A percentile compares a stretch with the other conserved stretches of the same genome.
These are phyloP conservation scores for Alca torda DNA, from an alignment of 2,797 vertebrate genomes.

Conservation along the genomic window DNA sequence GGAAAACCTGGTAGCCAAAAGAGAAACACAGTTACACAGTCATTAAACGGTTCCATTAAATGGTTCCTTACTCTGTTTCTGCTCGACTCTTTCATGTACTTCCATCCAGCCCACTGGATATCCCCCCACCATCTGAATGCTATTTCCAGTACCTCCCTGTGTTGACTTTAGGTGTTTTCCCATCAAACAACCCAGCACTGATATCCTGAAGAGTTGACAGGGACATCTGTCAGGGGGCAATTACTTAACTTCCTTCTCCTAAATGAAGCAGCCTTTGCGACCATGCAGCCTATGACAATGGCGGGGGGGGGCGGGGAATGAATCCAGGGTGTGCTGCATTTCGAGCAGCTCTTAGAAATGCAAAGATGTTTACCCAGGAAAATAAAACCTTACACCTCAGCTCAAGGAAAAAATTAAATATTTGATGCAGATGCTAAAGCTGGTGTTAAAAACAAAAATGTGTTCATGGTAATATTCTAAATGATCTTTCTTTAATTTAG, in stretches of 20 bases:
- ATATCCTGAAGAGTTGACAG: neutral
- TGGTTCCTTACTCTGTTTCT: neutral
- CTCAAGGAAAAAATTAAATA: neutral
- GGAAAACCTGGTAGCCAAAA: neutral
- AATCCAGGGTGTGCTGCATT: neutral
- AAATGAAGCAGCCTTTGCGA: neutral
- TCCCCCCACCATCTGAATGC: neutral
- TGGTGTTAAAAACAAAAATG: neutral
- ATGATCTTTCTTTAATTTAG: neutral
- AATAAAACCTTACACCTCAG: neutral
- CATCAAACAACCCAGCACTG: neutral
- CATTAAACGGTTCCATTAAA: neutral
- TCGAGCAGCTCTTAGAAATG: neutral
- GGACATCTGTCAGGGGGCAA: neutral
- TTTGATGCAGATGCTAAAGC: neutral
- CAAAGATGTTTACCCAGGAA: neutral
- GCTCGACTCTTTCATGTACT: neutral
- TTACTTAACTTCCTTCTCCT: neutral
- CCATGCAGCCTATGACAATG: neutral
- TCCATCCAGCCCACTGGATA: neutral
- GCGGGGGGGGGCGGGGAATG: rapidly evolving
- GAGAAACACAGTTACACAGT: neutral
- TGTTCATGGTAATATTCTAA: neutral
- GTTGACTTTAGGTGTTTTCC: slow-evolving; percentile 41
- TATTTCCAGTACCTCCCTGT: neutral